These are phyloP conservation scores for Erebia palarica DNA, from an alignment of 2,888 invertebrate genomes.

Conservation along the genomic window DNA sequence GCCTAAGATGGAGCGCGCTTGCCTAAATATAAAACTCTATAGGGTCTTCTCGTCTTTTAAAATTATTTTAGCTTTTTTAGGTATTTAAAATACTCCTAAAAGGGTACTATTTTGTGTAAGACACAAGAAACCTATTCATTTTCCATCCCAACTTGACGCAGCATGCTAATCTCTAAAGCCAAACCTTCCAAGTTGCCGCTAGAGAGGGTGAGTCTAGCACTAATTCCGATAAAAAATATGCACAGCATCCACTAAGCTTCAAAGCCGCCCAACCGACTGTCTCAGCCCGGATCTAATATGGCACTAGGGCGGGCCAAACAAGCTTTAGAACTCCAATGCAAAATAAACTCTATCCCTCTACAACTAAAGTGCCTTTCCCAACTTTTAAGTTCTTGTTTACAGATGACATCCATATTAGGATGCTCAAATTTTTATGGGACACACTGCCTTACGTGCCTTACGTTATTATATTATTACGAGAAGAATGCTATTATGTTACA, in stretches of 20 bases:
- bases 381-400: constrained; percentile 26
- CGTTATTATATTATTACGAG: constrained; percentile 25
- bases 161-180: constrained; percentile 15
- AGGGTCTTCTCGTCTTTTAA: too few species aligned
- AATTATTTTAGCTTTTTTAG: too few species aligned
- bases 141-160: constrained; percentile 11
- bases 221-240: constrained; percentile 39
- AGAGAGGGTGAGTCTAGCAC: constrained; percentile 28
- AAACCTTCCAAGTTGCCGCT: constrained; percentile 27
- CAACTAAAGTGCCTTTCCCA: constrained; percentile 4
- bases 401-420: constrained; percentile 36
- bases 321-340: constrained; percentile 9
- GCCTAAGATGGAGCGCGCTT: too few species aligned
- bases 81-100: background rate
- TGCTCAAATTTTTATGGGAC: constrained; percentile 35
- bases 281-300: constrained; percentile 36
- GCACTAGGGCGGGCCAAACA: constrained; percentile 37
- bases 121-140: constrained; percentile 3
- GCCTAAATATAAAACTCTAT: too few species aligned
- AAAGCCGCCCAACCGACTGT: constrained; percentile 30
- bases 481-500: constrained; percentile 28
- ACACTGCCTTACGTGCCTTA: constrained; percentile 27
- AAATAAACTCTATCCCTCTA: background rate
- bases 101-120: background rate
- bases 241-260: constrained; percentile 35